Evolutionary conservation across 1,140 invertebrate genomes (phyloP), one percentile per base, ranked within the genome.

Genomic region (Drosophila malerkotliana): DNA sequence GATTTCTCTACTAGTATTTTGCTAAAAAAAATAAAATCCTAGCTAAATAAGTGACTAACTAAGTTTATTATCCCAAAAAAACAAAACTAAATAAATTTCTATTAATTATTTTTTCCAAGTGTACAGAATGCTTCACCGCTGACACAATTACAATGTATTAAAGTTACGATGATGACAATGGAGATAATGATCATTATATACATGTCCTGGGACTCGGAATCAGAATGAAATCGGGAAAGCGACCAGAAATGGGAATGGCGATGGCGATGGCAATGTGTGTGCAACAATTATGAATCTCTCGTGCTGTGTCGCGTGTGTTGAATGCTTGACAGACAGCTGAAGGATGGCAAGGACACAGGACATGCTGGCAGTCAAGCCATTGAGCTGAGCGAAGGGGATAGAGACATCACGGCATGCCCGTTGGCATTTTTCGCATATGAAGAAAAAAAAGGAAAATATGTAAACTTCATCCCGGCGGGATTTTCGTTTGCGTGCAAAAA

Each of bases 81-180:
- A 37, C 9, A 34, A 34, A 37, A 37, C 12, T 4, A n/a, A 37
- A 37, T 37, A 12, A 37, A 12, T 12, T 37, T 37, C 10, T 10
- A 2, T n/a, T 37, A 37, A 37, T 12, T n/a, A 12, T 1, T 37
- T 37, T 37, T 12, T 37, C 12, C 34, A 37, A 52, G 63, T 67
- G 63, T 14, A 53, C 1, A n/a, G 10, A 52, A 32, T 12, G 18
- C 21, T 32, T 45, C 39, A 52, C 48, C 60, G 79, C 32, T 88
- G 83, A 88, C 75, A 87, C 78, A 83, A 88, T 87, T 87, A 88
- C 83, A 87, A 87, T 83, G 61, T 72, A 83, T 88, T 87, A 88
- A 87, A 87, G 83, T 71, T 87, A 79, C 79, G 82, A 57, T 58
- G 72, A 62, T 34, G 55, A 54, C 41, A 44, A 44, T 44, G 47